phyloP scores from a whole-genome alignment of 1,140 invertebrate genomes.

The Xylocopa sonorina region DNA sequence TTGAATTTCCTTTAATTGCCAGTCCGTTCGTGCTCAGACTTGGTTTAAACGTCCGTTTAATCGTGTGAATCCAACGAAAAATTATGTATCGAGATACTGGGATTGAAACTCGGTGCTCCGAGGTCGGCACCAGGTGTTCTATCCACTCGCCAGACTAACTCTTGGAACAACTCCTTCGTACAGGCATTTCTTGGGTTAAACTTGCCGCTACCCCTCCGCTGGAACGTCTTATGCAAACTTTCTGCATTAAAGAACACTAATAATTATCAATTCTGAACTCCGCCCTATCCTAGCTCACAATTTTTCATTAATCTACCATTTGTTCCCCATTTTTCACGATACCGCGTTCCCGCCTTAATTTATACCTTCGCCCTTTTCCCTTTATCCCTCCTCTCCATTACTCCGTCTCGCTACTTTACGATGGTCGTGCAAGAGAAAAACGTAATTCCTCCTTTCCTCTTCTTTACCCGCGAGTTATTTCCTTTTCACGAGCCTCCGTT shows the following conservation, averaged over 20 bases:
- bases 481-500: not conserved
- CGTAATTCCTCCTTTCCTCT: not conserved
- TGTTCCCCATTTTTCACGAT: not conserved
- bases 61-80: not conserved
- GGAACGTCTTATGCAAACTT: too few species aligned
- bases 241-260: too few species aligned
- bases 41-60: not conserved
- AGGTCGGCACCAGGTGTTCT: not conserved
- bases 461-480: too few species aligned
- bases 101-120: too few species aligned
- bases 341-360: too few species aligned
- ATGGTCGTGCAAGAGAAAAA: not conserved
- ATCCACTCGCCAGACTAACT: not conserved
- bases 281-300: too few species aligned
- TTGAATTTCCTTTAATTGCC: too few species aligned
- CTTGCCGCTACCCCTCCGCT: too few species aligned
- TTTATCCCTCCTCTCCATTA: too few species aligned
- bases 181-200: too few species aligned
- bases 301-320: too few species aligned
- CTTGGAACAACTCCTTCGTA: not conserved
- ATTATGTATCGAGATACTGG: not conserved
- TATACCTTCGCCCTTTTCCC: not conserved
- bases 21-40: not conserved
- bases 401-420: not conserved
- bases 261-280: not conserved